Evolutionary conservation across 1,140 invertebrate species (phyloP), one percentile per base, ranked within the genome.

Genomic region (Bombus breviceps): DNA sequence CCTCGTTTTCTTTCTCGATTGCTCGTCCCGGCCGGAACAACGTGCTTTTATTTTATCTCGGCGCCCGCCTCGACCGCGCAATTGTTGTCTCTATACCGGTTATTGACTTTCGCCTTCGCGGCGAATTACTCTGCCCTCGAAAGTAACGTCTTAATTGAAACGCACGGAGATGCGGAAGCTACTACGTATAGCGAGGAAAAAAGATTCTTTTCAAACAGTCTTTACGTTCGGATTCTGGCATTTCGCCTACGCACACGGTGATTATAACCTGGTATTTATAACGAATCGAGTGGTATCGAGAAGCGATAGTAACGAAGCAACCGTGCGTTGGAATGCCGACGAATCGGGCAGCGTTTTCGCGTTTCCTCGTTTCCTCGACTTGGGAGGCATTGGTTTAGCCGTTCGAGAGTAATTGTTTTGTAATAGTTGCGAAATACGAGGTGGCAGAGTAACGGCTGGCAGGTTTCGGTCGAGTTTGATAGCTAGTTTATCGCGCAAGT

Each of bases 231-330:
- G 12, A 57, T 73, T 64, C 18, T 32, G 22, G 6, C 2, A 6
- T 68, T 3, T 68, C 28, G 22, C 28, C 39, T 62, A 28, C 37
- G 13, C 74, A 13, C 81, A 53, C 57, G 75, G 72, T 64, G 47
- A 80, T 90, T 90, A 83, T 66, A 34, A 1, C 59, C 15, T 53
- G 75, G 47, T 53, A 47, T 28, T 10, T 59, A 2, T 83, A 90
- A 90, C 88, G 71, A 90, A 81, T 83, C 80, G 74, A 86, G 84
- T 34, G 66, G 83, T 87, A 82, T 73, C 69, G 69, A 32, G 78
- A 62, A n/a, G 34, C 68, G 87, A 87, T 69, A 57, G 74, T 74
- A 90, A 89, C 85, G 83, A 80, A n/a, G 59, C 71, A 81, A 57
- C 34, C 78, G 68, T 87, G 66, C 64, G 74, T 85, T 87, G 73